Conservation (phyloP, 2,797 vertebrate genomes). For the Pseudochirops cupreus region DNA sequence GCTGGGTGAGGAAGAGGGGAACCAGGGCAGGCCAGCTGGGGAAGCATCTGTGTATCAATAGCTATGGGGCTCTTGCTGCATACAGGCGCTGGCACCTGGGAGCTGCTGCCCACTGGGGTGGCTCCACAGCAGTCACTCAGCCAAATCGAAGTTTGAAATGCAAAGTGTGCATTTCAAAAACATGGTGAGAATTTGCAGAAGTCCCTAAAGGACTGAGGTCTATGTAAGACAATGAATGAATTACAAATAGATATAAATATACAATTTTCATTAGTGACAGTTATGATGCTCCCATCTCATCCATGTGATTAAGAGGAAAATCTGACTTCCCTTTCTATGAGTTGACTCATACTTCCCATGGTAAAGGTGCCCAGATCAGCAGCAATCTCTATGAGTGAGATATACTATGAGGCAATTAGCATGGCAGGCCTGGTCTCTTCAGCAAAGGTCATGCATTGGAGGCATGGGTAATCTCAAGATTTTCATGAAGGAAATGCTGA, state of each 20-base stretch:
- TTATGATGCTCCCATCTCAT: conserved; percentile 16
- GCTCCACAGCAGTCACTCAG: background rate
- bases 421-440: background rate
- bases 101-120: background rate
- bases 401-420: background rate
- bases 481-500: background rate
- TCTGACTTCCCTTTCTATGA: conserved; percentile 5
- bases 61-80: background rate
- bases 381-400: background rate
- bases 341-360: background rate
- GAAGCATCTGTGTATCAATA: background rate
- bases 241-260: conserved; percentile 61
- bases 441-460: background rate
- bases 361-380: background rate
- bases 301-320: conserved; percentile 24
- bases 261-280: conserved; percentile 52
- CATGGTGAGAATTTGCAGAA: conserved; percentile 39
- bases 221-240: conserved; percentile 55
- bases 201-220: conserved; percentile 25
- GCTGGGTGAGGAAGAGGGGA: background rate
- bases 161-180: conserved; percentile 62
- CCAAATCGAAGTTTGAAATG: conserved; percentile 57
- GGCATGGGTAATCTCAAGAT: background rate
- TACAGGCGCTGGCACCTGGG: conserved; percentile 7
- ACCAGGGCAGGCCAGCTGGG: background rate